phyloP scores from a whole-genome alignment of 1,140 invertebrate species.

The Scaptomyza graminum region DNA sequence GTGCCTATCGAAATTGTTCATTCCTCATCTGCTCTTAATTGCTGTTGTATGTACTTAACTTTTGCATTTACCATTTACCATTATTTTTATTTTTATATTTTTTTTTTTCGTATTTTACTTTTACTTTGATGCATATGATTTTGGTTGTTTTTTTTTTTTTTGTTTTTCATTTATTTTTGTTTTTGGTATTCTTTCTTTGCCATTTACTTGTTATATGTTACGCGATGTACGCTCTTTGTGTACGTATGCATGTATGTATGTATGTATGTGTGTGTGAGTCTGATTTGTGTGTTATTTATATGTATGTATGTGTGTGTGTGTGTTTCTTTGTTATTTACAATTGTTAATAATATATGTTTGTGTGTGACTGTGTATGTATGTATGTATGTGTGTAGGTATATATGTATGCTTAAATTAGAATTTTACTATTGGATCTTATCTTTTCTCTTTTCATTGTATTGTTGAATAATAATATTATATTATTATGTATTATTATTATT shows the following conservation, averaged over 20 bases:
- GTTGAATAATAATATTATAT: constrained; percentile 53
- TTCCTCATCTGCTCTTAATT: constrained; percentile 11
- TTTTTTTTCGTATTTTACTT: constrained; percentile 28
- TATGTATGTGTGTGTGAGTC: constrained; percentile 25
- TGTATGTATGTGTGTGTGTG: constrained; percentile 23
- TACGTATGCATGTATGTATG: constrained; percentile 33
- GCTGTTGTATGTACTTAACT: constrained; percentile 32
- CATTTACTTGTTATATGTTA: constrained; percentile 64
- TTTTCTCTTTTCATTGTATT: constrained; percentile 49
- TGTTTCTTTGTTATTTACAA: constrained; percentile 69
- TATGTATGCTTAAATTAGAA: constrained; percentile 43
- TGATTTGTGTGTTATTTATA: constrained; percentile 55
- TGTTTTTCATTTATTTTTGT: constrained; percentile 13
- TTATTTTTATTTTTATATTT: constrained; percentile 50
- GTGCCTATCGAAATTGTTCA: neutral
- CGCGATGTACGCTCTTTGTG: constrained; percentile 57
- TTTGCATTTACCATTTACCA: constrained; percentile 31
- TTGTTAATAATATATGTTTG: constrained; percentile 31
- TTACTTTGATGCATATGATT: constrained; percentile 73
- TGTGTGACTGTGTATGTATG: constrained; percentile 16
- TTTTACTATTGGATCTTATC: constrained; percentile 53
- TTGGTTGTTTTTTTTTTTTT: constrained; percentile 38
- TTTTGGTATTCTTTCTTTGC: constrained; percentile 46
- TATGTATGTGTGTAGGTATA: constrained; percentile 19
- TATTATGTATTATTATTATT: constrained; percentile 38